phyloP scores from a whole-genome alignment of 2,113 vertebrate species.

The Oreamnos americanus region DNA sequence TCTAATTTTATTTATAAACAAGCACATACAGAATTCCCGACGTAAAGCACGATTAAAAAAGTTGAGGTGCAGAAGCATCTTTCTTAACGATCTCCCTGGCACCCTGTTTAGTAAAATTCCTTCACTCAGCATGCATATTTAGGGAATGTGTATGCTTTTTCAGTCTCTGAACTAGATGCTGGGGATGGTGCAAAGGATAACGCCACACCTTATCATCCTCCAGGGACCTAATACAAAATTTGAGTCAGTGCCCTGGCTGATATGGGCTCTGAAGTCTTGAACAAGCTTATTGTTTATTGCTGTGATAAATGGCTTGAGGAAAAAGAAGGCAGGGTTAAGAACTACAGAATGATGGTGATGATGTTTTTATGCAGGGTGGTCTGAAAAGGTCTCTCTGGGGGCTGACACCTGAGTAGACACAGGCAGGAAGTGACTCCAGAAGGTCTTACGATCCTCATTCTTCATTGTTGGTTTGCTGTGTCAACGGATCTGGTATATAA shows the following conservation, averaged over 20 bases:
- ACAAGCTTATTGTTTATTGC: background rate
- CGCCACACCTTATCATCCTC: rapidly evolving
- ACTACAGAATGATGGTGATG: background rate
- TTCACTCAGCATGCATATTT: background rate
- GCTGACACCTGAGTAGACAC: background rate
- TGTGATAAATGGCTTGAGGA: background rate
- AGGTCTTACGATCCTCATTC: background rate
- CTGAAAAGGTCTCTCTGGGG: background rate
- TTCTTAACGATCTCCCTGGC: constrained; percentile 16
- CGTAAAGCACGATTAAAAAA: constrained; percentile 55
- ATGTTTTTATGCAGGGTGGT: background rate
- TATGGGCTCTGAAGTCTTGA: background rate
- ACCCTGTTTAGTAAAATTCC: background rate
- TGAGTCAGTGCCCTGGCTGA: too few relatives aligned
- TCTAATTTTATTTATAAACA: constrained; percentile 72
- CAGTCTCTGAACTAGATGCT: background rate
- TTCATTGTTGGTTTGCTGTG: background rate
- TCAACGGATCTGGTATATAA: background rate
- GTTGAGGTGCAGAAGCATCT: background rate
- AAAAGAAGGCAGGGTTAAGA: background rate
- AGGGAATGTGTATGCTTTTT: background rate
- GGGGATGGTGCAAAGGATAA: background rate
- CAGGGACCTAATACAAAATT: background rate
- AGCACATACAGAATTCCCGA: constrained; percentile 46
- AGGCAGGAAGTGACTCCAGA: background rate